A percentile compares a stretch with the other conserved stretches of the same genome.
These are phyloP conservation scores for Cryptocheilus praepositus DNA, from an alignment of 2,888 invertebrate species.

Conservation along the genomic window DNA sequence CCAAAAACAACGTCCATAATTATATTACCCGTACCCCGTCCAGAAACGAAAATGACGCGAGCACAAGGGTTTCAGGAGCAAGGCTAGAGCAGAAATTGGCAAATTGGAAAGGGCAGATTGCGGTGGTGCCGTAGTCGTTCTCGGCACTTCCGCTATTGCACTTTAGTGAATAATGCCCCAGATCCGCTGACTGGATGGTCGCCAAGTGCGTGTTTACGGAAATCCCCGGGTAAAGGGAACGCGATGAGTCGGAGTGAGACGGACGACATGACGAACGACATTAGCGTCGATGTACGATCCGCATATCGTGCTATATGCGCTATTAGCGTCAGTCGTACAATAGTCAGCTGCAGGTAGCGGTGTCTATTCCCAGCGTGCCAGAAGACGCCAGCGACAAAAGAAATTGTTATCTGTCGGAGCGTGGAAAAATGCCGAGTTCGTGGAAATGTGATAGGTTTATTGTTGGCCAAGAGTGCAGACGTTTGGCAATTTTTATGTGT, in stretches of 20 bases:
- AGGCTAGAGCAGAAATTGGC: too few relatives aligned
- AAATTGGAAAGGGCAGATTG: too few relatives aligned
- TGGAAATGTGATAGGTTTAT: slow-evolving; percentile 40
- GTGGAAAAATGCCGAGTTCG: slow-evolving; percentile 36
- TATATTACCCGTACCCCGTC: too few relatives aligned
- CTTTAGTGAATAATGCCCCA: slow-evolving; percentile 45
- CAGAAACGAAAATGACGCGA: too few relatives aligned
- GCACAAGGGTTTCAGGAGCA: too few relatives aligned
- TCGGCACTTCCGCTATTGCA: background rate
- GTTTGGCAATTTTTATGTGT: too few relatives aligned
- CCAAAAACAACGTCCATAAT: too few relatives aligned
- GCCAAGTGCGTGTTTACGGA: slow-evolving; percentile 67
- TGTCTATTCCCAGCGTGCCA: too few relatives aligned
- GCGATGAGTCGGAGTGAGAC: slow-evolving; percentile 26
- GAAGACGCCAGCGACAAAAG: slow-evolving; percentile 35
- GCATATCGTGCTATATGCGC: background rate
- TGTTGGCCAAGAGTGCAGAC: too few relatives aligned
- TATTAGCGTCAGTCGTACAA: too few relatives aligned
- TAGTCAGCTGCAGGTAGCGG: background rate
- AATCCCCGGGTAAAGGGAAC: slow-evolving; percentile 42
- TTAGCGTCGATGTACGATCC: too few relatives aligned
- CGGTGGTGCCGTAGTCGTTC: too few relatives aligned
- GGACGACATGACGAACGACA: slow-evolving; percentile 28
- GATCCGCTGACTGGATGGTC: slow-evolving; percentile 46
- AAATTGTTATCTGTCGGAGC: slow-evolving; percentile 25